Conservation (phyloP, 1,140 invertebrate genomes). For the Drosophila fuyamai region DNA sequence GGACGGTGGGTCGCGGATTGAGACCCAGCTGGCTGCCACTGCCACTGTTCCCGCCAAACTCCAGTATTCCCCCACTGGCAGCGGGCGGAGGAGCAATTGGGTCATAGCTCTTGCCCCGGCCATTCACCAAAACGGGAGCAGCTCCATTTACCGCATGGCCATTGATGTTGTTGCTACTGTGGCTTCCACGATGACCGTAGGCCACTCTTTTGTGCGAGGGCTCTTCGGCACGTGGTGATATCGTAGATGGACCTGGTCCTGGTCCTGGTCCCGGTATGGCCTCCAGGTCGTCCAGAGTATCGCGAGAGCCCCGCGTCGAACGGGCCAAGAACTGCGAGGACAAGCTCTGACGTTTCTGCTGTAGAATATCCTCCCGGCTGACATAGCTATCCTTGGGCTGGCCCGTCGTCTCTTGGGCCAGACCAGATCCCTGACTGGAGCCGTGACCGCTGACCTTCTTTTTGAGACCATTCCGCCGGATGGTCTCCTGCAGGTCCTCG, state of each 20-base stretch:
- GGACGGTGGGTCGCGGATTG: constrained; percentile 85
- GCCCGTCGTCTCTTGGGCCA: not conserved
- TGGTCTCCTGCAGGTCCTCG: constrained; percentile 82
- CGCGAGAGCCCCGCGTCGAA: constrained; percentile 68
- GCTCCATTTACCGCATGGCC: constrained; percentile 12
- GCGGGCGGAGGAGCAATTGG: constrained; percentile 1
- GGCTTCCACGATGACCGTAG: constrained; percentile 47
- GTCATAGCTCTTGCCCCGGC: constrained; percentile 62
- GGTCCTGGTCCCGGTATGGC: constrained; percentile 51
- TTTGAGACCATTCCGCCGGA: constrained; percentile 73
- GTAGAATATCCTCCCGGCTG: constrained; percentile 78
- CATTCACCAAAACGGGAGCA: constrained; percentile 17
- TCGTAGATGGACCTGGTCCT: not conserved
- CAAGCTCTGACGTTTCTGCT: constrained; percentile 79
- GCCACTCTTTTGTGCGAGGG: constrained; percentile 56
- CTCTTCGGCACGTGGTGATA: constrained; percentile 31
- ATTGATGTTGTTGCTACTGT: constrained; percentile 29
- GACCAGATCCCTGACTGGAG: constrained; percentile 13
- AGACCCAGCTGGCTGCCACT: constrained; percentile 21
- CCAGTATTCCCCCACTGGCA: constrained; percentile 8
- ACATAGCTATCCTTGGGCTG: constrained; percentile 70
- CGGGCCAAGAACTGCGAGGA: constrained; percentile 77
- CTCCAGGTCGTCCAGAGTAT: constrained; percentile 70
- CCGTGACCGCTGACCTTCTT: constrained; percentile 43
- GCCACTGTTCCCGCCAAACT: constrained; percentile 11